These are phyloP conservation scores for Babyrousa celebensis DNA, from an alignment of 2,797 vertebrate genomes.

Conservation along the genomic window DNA sequence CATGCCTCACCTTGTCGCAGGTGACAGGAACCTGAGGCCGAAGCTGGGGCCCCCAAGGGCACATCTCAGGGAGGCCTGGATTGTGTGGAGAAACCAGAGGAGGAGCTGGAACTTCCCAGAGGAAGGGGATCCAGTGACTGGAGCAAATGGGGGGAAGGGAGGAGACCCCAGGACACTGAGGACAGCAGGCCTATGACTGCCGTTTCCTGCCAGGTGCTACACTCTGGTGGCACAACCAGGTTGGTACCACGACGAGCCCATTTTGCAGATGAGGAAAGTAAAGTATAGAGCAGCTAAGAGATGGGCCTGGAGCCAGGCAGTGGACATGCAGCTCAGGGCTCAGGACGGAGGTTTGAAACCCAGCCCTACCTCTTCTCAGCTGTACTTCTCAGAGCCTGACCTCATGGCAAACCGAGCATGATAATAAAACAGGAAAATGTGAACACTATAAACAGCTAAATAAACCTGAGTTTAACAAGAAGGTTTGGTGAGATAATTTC, in stretches of 20 bases:
- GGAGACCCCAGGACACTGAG: not conserved
- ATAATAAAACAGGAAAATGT: not conserved
- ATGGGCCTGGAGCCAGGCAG: not conserved
- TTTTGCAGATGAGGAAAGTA: not conserved
- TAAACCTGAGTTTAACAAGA: not conserved
- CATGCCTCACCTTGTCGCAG: not conserved
- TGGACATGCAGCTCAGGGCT: not conserved
- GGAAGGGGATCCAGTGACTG: not conserved
- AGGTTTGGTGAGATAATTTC: not conserved
- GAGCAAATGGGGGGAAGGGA: not conserved
- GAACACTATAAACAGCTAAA: not conserved
- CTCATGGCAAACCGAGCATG: not conserved
- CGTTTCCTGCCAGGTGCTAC: not conserved
- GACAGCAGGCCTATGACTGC: not conserved
- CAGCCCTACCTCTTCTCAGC: not conserved
- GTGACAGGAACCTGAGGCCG: not conserved
- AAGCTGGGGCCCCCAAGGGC: not conserved
- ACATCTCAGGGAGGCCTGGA: not conserved
- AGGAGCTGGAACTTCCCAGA: not conserved
- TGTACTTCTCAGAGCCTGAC: not conserved
- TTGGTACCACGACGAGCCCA: rapidly evolving
- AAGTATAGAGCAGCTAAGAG: not conserved
- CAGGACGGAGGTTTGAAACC: no score
- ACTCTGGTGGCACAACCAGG: not conserved
- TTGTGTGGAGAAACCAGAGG: not conserved